phyloP scores from a whole-genome alignment of 2,888 invertebrate species.

The Hecatera dysodea region DNA sequence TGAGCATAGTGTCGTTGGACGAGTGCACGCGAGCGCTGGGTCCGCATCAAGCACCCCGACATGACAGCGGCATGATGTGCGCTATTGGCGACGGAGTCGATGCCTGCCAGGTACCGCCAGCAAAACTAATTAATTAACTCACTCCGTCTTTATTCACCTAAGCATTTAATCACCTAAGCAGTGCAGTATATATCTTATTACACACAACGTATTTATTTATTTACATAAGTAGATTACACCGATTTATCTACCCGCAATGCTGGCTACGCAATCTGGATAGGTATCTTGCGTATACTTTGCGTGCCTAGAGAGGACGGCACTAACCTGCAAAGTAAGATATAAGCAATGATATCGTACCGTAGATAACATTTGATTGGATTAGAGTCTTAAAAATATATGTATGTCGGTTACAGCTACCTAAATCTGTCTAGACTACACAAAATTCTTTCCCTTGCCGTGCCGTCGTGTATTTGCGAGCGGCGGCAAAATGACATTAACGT shows the following conservation, averaged over 20 bases:
- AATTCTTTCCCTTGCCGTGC: not conserved
- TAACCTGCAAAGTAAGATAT: constrained; percentile 10
- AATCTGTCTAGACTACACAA: constrained; percentile 18
- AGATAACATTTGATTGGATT: constrained; percentile 15
- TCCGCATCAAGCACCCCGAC: constrained; percentile 76
- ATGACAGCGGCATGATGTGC: constrained; percentile 84
- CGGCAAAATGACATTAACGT: constrained; percentile 14
- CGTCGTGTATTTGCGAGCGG: not conserved
- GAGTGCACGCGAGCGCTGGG: constrained; percentile 79
- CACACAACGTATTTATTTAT: constrained; percentile 14
- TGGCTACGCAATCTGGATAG: not conserved
- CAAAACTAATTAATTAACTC: constrained; percentile 35
- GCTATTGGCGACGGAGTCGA: constrained; percentile 84
- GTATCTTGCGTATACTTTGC: not conserved
- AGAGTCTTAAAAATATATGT: not conserved
- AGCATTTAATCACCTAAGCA: constrained; percentile 9
- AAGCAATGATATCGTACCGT: constrained; percentile 6
- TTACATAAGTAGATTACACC: constrained; percentile 10
- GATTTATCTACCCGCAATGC: constrained; percentile 5
- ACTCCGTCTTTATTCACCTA: constrained; percentile 29
- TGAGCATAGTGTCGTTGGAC: constrained; percentile 81
- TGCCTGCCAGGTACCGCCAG: constrained; percentile 82
- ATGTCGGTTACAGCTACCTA: not conserved
- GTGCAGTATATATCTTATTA: constrained; percentile 12
- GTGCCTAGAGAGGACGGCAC: constrained; percentile 14